Base-by-base conservation (phyloP, 1,140 invertebrate genomes). In the Pseudoatta argentina region DNA sequence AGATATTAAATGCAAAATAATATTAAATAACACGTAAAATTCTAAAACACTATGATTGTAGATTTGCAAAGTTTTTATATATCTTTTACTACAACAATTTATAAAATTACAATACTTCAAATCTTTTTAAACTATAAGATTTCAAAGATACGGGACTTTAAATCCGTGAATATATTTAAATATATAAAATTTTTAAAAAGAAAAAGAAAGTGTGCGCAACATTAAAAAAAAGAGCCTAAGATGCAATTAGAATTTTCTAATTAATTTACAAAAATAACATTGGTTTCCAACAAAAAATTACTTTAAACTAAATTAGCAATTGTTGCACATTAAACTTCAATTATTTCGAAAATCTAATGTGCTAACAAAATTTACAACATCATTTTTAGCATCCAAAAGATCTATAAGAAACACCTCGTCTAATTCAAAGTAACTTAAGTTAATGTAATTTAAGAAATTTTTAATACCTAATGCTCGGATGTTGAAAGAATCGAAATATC, bases 401-500 rank as follows among this genome's bases (percentile, higher is more conserved):
- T 10, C 7, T 8, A 10, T 39, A 39, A 44, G 39, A 44, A 44
- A 44, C 39, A 44, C 39, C 39, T 10, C 10, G 39, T 44, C 39
- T 44, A 44, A 10, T 44, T 10, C 8, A 44, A 44, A 44, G 8
- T 44, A 44, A 44, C 39, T 44, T 44, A 44, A 44, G 0, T 10
- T 10, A 44, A 44, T 10, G 10, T 44, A 44, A 44, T 44, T 61
- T 3, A 3, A 48, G n/a, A 30, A 64, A 64, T 21, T 27, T 66
- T 21, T 34, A 21, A 44, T 59, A 14, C 18, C 16, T 3, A 0
- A 51, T 48, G 0, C 8, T 14, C 3, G 18, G 12, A 24, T 14
- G n/a, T 39, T 6, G 5, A 79, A 79, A 81, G 67, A 81, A 57
- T 53, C 14, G 8, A 81, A 5, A 51, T 8, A 5, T 24, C 1